These are phyloP conservation scores for Catostomus latipinnis DNA, from an alignment of 2,797 vertebrate species.

Conservation along the genomic window DNA sequence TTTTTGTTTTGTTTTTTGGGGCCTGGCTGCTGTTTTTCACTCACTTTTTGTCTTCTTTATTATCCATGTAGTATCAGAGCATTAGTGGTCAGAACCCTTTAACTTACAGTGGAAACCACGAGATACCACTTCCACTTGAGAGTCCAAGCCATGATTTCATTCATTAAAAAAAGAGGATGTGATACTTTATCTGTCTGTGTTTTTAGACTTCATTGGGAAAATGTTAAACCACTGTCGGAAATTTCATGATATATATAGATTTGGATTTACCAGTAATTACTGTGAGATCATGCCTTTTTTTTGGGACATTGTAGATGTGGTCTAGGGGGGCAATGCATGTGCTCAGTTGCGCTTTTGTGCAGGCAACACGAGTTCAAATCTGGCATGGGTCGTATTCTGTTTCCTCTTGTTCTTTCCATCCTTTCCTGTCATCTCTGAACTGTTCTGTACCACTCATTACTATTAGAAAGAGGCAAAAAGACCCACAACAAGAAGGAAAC, in stretches of 20 bases:
- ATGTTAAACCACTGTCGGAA: neutral
- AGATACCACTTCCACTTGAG: constrained; percentile 5
- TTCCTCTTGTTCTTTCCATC: too few species aligned
- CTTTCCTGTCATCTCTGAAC: too few species aligned
- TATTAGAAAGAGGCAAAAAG: too few species aligned
- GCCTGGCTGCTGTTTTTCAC: neutral
- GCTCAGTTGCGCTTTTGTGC: too few species aligned
- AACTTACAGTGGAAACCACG: constrained; percentile 2
- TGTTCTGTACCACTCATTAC: too few species aligned
- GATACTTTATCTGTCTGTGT: neutral
- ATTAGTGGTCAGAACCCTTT: neutral
- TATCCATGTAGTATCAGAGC: neutral
- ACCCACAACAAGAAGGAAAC: too few species aligned
- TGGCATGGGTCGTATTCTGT: too few species aligned
- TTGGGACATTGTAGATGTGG: neutral
- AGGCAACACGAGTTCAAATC: too few species aligned
- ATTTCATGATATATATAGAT: neutral
- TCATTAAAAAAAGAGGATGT: constrained; percentile 9
- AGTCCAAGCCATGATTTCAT: neutral
- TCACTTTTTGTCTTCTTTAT: neutral
- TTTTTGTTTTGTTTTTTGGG: too few species aligned
- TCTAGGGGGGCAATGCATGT: neutral
- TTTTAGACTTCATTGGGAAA: constrained; percentile 20
- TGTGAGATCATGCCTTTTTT: neutral
- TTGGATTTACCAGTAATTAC: neutral